These are phyloP conservation scores for Camponotus pennsylvanicus DNA, from an alignment of 1,140 invertebrate genomes.

Conservation along the genomic window DNA sequence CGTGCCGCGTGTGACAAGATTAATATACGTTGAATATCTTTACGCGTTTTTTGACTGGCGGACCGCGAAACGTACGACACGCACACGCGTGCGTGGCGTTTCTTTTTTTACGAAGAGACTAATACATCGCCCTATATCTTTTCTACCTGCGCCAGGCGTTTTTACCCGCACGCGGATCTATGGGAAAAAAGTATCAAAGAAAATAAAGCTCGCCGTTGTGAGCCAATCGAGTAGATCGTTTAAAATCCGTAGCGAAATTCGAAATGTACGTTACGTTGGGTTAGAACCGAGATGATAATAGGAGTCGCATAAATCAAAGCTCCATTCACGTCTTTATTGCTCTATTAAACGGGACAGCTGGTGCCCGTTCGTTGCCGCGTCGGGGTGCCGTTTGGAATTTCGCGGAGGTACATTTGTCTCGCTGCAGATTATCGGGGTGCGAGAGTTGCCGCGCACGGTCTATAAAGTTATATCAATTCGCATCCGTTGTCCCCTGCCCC, in stretches of 20 bases:
- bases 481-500: slow-evolving; percentile 26
- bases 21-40: slow-evolving; percentile 25
- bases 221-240: slow-evolving; percentile 26
- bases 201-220: background rate
- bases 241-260: slow-evolving; percentile 18
- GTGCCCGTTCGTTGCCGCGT: slow-evolving; percentile 71
- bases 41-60: background rate
- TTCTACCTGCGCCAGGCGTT: background rate
- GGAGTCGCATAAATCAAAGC: slow-evolving; percentile 84
- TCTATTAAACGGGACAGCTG: slow-evolving; percentile 86
- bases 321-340: slow-evolving; percentile 85
- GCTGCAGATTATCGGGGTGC: slow-evolving; percentile 39
- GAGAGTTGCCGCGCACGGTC: slow-evolving; percentile 55
- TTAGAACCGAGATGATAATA: slow-evolving; percentile 82
- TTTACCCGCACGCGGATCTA: background rate
- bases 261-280: slow-evolving; percentile 58
- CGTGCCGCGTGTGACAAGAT: slow-evolving; percentile 42
- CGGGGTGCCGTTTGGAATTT: slow-evolving; percentile 54
- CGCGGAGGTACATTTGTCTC: slow-evolving; percentile 73
- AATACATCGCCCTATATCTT: background rate
- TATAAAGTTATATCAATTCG: slow-evolving; percentile 77
- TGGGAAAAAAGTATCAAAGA: slow-evolving; percentile 8
- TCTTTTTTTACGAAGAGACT: background rate
- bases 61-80: slow-evolving; percentile 1
- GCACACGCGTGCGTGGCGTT: background rate